phyloP scores from a whole-genome alignment of 1,140 invertebrate genomes.

The Lucilia sericata region DNA sequence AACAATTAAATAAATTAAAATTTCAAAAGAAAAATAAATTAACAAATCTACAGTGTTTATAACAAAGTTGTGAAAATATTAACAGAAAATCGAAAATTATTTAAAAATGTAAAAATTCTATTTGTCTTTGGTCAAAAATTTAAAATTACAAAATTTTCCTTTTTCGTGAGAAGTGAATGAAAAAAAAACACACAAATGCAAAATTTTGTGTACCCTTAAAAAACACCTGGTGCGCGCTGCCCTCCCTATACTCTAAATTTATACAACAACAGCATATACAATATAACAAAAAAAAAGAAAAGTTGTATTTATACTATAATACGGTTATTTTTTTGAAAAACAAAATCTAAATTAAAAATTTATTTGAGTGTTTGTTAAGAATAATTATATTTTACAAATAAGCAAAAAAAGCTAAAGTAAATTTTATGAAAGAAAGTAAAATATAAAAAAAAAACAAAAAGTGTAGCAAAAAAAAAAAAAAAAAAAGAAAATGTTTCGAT shows the following conservation, averaged over 20 bases:
- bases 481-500: conserved; percentile 29
- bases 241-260: conserved; percentile 24
- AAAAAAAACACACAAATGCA: conserved; percentile 39
- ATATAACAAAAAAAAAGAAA: background rate
- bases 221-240: conserved; percentile 41
- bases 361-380: background rate
- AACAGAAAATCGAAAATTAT: too few relatives aligned
- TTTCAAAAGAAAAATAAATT: too few relatives aligned
- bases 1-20: too few relatives aligned
- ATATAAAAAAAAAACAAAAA: conserved; percentile 13
- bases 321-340: background rate
- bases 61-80: too few relatives aligned
- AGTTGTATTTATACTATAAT: too few relatives aligned
- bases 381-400: background rate
- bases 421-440: background rate
- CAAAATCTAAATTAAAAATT: background rate
- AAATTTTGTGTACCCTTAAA: conserved; percentile 44
- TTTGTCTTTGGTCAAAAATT: background rate
- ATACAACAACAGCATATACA: background rate
- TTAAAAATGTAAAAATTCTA: too few relatives aligned
- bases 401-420: background rate
- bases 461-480: conserved; percentile 2
- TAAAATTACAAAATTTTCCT: background rate
- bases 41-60: too few relatives aligned
- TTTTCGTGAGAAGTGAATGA: background rate